Conservation (phyloP, 2,797 vertebrate genomes). For the Cygnus olor region DNA sequence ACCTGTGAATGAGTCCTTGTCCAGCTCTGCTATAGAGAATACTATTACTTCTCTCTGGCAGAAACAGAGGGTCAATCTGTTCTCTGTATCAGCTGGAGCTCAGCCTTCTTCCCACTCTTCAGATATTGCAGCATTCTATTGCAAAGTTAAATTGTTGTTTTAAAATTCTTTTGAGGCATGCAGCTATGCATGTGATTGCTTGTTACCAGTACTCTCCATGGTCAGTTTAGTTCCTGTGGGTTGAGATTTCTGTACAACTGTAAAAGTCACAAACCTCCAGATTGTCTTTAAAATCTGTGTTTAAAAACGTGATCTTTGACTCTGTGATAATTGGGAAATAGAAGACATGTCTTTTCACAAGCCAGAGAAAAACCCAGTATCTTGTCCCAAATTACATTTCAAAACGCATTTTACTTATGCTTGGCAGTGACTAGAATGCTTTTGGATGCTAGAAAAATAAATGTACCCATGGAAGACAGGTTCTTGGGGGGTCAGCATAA, state of each 20-base stretch:
- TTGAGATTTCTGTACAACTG: not conserved
- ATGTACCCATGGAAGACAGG: not conserved
- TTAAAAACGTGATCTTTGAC: not conserved
- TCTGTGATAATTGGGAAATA: not conserved
- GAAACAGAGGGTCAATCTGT: not conserved
- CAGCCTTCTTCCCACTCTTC: not conserved
- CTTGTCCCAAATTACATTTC: not conserved
- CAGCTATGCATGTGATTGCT: not conserved
- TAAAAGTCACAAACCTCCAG: conserved; percentile 7
- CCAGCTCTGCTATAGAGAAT: not conserved
- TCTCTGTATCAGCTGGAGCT: not conserved
- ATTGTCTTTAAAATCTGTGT: not conserved
- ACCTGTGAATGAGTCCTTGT: not conserved
- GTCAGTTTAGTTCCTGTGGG: not conserved
- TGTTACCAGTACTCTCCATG: not conserved
- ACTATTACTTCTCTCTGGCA: not conserved
- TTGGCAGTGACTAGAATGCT: not conserved
- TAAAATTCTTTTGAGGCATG: not conserved
- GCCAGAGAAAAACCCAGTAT: not conserved
- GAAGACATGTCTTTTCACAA: not conserved
- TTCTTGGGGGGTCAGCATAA: not conserved
- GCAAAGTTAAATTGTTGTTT: not conserved
- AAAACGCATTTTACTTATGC: not conserved
- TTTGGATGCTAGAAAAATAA: not conserved
- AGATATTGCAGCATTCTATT: not conserved